Evolutionary conservation across 35 echinoderm and acorn worm genomes (phyloP).

Genomic region (Heliocidaris tuberculata): DNA sequence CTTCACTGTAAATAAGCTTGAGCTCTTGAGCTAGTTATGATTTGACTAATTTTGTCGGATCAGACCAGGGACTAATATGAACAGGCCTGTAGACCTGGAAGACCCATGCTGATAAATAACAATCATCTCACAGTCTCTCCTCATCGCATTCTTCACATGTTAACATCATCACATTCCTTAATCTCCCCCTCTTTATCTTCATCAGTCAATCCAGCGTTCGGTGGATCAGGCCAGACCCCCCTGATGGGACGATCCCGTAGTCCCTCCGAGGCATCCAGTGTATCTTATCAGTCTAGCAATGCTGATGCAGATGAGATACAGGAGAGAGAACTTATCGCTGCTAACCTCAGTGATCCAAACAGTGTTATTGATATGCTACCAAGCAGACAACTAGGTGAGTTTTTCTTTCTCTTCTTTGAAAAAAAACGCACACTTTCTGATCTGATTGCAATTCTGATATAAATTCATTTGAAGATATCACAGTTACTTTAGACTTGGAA

Average conservation of each 20-base stretch:
- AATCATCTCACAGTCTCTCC: neutral
- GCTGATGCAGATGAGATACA: constrained; percentile 69
- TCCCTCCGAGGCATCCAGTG: constrained; percentile 58
- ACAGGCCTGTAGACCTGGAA: neutral
- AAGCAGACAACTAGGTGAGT: constrained; percentile 83
- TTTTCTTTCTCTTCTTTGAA: no score
- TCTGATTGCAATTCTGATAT: no score
- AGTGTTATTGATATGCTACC: constrained; percentile 78
- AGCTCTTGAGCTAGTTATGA: no score
- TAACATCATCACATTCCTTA: neutral
- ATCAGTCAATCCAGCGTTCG: constrained; percentile 61
- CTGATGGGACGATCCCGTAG: constrained; percentile 25
- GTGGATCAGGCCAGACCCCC: constrained; percentile 17
- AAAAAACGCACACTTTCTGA: no score
- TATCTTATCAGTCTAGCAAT: constrained; percentile 68
- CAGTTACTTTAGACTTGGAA: no score
- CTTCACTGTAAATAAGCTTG: no score
- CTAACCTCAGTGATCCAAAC: constrained; percentile 75
- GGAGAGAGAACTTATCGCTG: constrained; percentile 70
- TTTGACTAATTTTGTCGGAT: no score
- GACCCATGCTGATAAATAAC: neutral
- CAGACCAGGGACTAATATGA: no score
- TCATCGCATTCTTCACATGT: neutral
- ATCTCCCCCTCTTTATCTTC: neutral
- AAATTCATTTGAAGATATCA: no score